A percentile compares a stretch with the other conserved stretches of the same genome.
Conservation (phyloP, 2,888 invertebrate genomes). For the Dryocosmus kuriphilus region DNA sequence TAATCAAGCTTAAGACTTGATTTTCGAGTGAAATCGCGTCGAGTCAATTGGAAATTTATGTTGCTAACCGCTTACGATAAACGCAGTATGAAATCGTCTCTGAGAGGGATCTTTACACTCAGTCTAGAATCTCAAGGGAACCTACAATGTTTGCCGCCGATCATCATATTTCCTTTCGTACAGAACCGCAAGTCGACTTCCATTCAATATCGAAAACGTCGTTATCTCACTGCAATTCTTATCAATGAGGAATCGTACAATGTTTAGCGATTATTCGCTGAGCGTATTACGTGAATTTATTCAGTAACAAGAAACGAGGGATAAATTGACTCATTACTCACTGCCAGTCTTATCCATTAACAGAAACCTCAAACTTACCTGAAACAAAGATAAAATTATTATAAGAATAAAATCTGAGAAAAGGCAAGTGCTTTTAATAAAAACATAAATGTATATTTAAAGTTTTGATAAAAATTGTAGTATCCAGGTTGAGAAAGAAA, state of each 20-base stretch:
- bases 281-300: background rate
- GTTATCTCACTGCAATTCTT: conserved; percentile 8
- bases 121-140: background rate
- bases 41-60: conserved; percentile 11
- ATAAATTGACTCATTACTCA: conserved; percentile 26
- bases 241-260: conserved; percentile 1
- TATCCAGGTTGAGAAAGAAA: conserved; percentile 23
- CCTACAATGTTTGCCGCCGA: background rate
- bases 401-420: background rate
- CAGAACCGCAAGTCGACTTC: conserved; percentile 11
- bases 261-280: background rate
- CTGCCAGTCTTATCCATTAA: background rate
- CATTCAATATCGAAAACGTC: conserved; percentile 18
- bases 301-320: conserved; percentile 1
- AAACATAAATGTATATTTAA: background rate
- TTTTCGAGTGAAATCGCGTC: background rate
- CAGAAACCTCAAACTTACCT: conserved; percentile 1
- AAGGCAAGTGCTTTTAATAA: background rate
- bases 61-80: background rate
- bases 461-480: conserved; percentile 19
- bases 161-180: conserved; percentile 21
- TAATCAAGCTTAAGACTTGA: background rate
- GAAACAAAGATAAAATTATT: background rate
- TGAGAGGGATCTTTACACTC: conserved; percentile 9
- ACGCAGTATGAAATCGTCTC: background rate